Evolutionary conservation across 2,888 invertebrate species (phyloP).

Genomic region (Panzeria rudis): DNA sequence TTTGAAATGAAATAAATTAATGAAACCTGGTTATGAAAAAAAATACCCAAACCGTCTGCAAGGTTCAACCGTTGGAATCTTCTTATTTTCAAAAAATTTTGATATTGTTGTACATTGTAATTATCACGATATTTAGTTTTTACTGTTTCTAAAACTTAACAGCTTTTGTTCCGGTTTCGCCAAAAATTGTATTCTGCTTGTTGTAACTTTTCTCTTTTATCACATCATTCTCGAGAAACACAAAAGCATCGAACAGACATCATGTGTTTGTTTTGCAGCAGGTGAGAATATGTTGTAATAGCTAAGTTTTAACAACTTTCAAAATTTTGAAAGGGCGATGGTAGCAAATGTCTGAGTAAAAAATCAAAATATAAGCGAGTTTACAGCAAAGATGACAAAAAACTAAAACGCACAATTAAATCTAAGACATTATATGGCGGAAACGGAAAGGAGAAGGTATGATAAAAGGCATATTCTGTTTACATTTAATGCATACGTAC

Average conservation of each 20-base stretch:
- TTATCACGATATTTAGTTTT: too few relatives aligned
- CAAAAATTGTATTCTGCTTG: too few relatives aligned
- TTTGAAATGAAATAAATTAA: too few relatives aligned
- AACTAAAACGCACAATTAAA: constrained; percentile 55
- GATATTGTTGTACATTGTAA: too few relatives aligned
- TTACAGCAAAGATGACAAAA: constrained; percentile 7
- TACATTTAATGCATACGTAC: constrained; percentile 43
- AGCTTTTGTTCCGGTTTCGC: too few relatives aligned
- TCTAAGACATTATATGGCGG: constrained; percentile 57
- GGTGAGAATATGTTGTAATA: constrained; percentile 20
- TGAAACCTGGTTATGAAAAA: too few relatives aligned
- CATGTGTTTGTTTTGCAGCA: not conserved
- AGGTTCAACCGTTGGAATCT: too few relatives aligned
- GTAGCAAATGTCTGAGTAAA: not conserved
- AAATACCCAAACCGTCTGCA: too few relatives aligned
- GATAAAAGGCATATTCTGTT: constrained; percentile 67
- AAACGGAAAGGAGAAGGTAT: constrained; percentile 62
- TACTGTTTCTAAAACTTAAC: too few relatives aligned
- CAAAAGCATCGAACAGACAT: not conserved
- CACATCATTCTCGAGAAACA: too few relatives aligned
- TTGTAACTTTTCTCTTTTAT: too few relatives aligned
- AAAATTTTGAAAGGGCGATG: constrained; percentile 12
- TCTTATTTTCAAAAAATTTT: too few relatives aligned
- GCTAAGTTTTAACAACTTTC: constrained; percentile 48
- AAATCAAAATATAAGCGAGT: not conserved